A percentile compares a stretch with the other conserved stretches of the same genome.
These are phyloP conservation scores for Platycercus adscitus DNA, from an alignment of 2,113 vertebrate genomes.

Conservation along the genomic window DNA sequence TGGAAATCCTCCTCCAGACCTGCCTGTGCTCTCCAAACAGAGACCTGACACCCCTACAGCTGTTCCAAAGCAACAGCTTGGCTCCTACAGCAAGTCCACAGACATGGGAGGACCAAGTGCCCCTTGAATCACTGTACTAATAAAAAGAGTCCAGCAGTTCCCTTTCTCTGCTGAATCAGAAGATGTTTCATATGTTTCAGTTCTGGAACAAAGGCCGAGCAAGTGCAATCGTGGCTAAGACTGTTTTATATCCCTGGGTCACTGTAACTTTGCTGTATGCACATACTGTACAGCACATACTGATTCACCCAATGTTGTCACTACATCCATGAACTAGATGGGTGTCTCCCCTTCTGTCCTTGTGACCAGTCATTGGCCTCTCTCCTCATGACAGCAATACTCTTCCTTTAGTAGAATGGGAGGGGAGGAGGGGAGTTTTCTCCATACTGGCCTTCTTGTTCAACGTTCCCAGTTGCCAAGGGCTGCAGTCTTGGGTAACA, in stretches of 20 bases:
- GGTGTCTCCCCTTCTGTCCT: not conserved
- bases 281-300: not conserved
- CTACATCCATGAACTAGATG: not conserved
- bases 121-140: not conserved
- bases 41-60: not conserved
- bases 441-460: not conserved
- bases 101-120: not conserved
- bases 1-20: not conserved
- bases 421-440: not conserved
- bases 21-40: not conserved
- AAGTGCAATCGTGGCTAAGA: not conserved
- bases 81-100: not conserved
- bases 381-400: not conserved
- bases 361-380: not conserved
- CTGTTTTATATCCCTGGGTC: slow-evolving; percentile 17
- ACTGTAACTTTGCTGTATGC: not conserved
- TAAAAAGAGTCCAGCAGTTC: not conserved
- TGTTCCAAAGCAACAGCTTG: not conserved
- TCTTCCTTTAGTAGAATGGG: not conserved
- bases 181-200: not conserved
- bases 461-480: not conserved
- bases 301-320: slow-evolving; percentile 32
- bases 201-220: slow-evolving; percentile 31
- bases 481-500: not conserved
- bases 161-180: not conserved